These are phyloP conservation scores for Siniperca obscura DNA, from an alignment of 2,797 vertebrate species.

Conservation along the genomic window DNA sequence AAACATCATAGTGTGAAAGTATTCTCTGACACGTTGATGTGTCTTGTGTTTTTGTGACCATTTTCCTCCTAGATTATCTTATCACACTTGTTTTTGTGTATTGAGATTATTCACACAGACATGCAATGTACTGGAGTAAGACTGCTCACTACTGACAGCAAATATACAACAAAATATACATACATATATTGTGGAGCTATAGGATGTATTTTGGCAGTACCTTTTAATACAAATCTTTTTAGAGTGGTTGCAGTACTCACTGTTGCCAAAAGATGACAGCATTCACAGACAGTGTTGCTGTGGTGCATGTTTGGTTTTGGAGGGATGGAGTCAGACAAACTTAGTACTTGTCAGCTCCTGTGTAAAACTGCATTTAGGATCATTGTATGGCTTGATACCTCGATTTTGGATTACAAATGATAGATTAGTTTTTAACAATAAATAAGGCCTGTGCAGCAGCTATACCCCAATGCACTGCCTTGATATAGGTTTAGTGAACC, in stretches of 20 bases:
- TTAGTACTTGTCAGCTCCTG: not conserved
- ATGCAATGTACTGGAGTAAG: not conserved
- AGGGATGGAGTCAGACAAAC: not conserved
- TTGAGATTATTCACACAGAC: not conserved
- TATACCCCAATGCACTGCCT: not conserved
- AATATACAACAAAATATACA: not conserved
- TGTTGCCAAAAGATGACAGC: constrained; percentile 52
- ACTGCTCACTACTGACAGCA: not conserved
- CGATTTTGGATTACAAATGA: not conserved
- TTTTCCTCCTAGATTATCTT: not conserved
- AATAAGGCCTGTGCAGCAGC: not conserved
- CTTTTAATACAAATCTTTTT: not conserved
- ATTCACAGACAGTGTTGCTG: not conserved
- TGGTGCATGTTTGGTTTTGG: not conserved
- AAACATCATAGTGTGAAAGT: constrained; percentile 12
- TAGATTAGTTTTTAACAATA: not conserved
- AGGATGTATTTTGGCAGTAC: not conserved
- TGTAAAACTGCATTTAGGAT: not conserved
- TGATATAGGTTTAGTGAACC: not conserved
- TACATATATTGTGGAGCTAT: not conserved
- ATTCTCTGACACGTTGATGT: constrained; percentile 1
- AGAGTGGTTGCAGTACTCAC: constrained; percentile 14
- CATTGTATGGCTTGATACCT: not conserved
- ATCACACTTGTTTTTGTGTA: no score
- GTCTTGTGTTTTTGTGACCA: not conserved